Evolutionary conservation across 2,888 invertebrate species (phyloP).

Genomic region (Drosophila formosana): DNA sequence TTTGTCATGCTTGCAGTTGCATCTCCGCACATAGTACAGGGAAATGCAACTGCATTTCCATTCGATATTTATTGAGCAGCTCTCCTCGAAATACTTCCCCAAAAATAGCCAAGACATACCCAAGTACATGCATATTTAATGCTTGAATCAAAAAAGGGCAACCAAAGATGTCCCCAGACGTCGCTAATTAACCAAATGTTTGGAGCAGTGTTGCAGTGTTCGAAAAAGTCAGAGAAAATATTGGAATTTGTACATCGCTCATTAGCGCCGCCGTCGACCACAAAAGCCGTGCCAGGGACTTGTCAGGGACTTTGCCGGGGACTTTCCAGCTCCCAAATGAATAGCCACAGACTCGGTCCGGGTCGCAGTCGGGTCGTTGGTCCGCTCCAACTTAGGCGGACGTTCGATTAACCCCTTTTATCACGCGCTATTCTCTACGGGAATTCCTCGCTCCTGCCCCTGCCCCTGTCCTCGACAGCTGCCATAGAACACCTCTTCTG

Average conservation of each 20-base stretch:
- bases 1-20: conserved; percentile 43
- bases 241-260: conserved; percentile 47
- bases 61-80: conserved; percentile 3
- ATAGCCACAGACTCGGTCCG: conserved; percentile 22
- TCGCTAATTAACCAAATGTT: conserved; percentile 78
- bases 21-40: not conserved
- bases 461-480: conserved; percentile 12
- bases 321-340: conserved; percentile 54
- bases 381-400: conserved; percentile 29
- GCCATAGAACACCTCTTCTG: conserved; percentile 7
- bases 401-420: conserved; percentile 78
- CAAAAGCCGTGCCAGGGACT: conserved; percentile 46
- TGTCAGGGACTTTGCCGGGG: conserved; percentile 29
- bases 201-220: conserved; percentile 46
- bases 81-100: conserved; percentile 57
- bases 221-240: conserved; percentile 25
- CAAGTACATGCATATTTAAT: conserved; percentile 57
- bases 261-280: conserved; percentile 50
- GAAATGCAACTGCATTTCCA: conserved; percentile 4
- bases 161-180: conserved; percentile 72
- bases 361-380: conserved; percentile 20
- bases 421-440: conserved; percentile 75
- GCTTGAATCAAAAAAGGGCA: conserved; percentile 54
- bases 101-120: conserved; percentile 40
- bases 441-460: conserved; percentile 13